Percentiles rank a stretch among this genome's conserved stretches.
Evolutionary conservation across 1,140 invertebrate species (phyloP).

Genomic region (Cephus cinctus): DNA sequence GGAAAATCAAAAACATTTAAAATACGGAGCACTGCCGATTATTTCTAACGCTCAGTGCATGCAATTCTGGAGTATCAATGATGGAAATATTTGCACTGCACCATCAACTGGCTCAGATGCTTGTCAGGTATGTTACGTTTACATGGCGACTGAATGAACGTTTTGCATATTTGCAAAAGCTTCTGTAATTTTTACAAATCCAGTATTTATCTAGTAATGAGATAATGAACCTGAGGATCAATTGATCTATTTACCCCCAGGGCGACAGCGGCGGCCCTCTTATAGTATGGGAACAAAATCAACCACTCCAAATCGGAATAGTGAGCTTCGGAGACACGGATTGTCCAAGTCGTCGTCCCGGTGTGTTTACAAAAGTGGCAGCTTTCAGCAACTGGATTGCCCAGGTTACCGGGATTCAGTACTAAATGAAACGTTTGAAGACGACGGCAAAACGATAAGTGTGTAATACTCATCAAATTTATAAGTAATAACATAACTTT

Average conservation of each 20-base stretch:
- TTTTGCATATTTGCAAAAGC: too few relatives aligned
- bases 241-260: slow-evolving; percentile 13
- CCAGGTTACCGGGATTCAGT: slow-evolving; percentile 13
- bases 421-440: too few relatives aligned
- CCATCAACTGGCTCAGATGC: slow-evolving; percentile 14
- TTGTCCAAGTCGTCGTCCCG: slow-evolving; percentile 28
- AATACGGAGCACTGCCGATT: slow-evolving; percentile 20
- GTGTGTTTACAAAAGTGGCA: slow-evolving; percentile 23
- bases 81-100: slow-evolving; percentile 22
- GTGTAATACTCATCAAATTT: too few relatives aligned
- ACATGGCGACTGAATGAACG: background rate
- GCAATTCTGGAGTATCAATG: slow-evolving; percentile 13
- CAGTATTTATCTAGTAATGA: too few relatives aligned
- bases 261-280: slow-evolving; percentile 34
- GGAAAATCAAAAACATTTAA: slow-evolving; percentile 12
- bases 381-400: slow-evolving; percentile 10
- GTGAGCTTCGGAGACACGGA: slow-evolving; percentile 31
- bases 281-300: slow-evolving; percentile 6
- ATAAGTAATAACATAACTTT: too few relatives aligned
- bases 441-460: too few relatives aligned
- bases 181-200: too few relatives aligned
- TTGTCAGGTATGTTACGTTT: slow-evolving; percentile 19
- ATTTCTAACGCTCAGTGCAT: slow-evolving; percentile 24
- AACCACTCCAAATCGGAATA: slow-evolving; percentile 28
- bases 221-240: too few relatives aligned